These are phyloP conservation scores for Podarcis lilfordi DNA, from an alignment of 2,797 vertebrate genomes.

Conservation along the genomic window DNA sequence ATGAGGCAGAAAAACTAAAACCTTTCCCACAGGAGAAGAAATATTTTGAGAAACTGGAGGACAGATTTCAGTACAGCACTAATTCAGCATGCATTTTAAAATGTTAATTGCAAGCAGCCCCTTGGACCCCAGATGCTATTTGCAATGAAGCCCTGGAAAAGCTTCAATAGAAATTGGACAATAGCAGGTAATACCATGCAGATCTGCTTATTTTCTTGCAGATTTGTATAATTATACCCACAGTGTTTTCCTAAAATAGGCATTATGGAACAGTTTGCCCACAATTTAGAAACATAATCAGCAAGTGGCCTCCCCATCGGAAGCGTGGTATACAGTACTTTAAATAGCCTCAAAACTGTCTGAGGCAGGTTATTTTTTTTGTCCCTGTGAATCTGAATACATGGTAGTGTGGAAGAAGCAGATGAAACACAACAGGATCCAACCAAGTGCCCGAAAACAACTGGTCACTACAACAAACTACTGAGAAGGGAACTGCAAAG, in stretches of 20 bases:
- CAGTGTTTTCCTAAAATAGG: conserved; percentile 15
- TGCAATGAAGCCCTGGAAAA: neutral
- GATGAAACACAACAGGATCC: conserved; percentile 31
- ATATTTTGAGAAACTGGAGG: too few relatives aligned
- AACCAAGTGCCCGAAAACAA: conserved; percentile 40
- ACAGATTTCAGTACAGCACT: too few relatives aligned
- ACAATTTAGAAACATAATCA: conserved; percentile 15
- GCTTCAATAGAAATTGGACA: neutral
- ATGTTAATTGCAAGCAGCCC: neutral
- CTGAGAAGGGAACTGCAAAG: conserved; percentile 28
- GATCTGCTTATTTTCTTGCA: conserved; percentile 25
- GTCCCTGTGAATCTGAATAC: neutral
- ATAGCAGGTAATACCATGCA: neutral
- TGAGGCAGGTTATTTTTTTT: conserved; percentile 38
- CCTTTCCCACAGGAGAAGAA: too few relatives aligned
- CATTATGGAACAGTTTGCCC: neutral
- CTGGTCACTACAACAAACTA: conserved; percentile 9
- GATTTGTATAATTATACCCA: conserved; percentile 11
- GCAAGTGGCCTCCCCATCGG: conserved; percentile 27
- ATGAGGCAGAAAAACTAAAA: too few relatives aligned
- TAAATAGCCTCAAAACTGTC: conserved; percentile 38
- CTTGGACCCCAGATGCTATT: neutral
- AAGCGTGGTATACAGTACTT: conserved; percentile 36
- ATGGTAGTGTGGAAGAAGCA: neutral
- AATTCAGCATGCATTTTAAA: neutral